phyloP scores from a whole-genome alignment of 2,888 invertebrate genomes.

The Dermolepida albohirtum region DNA sequence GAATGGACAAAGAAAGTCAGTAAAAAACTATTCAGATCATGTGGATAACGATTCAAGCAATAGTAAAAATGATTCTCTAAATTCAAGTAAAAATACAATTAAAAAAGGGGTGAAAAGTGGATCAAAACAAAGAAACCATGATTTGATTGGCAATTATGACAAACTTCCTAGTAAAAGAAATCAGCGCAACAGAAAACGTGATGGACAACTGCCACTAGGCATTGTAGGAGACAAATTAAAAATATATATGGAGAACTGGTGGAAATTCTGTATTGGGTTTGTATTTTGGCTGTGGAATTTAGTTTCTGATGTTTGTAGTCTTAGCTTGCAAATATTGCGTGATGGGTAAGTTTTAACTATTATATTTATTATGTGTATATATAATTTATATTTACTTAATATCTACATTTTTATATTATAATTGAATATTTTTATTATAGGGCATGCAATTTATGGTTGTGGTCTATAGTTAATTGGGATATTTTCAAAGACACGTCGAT shows the following conservation, averaged over 20 bases:
- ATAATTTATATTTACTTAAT: no score
- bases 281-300: constrained; percentile 83
- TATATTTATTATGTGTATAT: constrained; percentile 7
- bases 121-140: constrained; percentile 55
- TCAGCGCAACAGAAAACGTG: constrained; percentile 68
- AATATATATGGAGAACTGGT: constrained; percentile 69
- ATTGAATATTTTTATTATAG: constrained; percentile 50
- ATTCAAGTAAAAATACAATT: constrained; percentile 55
- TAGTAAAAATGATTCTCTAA: constrained; percentile 56
- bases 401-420: constrained; percentile 16
- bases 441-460: constrained; percentile 57
- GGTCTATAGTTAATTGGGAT: constrained; percentile 57
- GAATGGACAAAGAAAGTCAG: constrained; percentile 66
- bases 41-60: constrained; percentile 56
- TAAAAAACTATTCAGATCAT: constrained; percentile 59
- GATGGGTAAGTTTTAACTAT: constrained; percentile 57
- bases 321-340: constrained; percentile 79
- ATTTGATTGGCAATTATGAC: constrained; percentile 53
- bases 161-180: constrained; percentile 67
- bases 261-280: constrained; percentile 69
- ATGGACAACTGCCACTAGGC: constrained; percentile 62
- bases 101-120: constrained; percentile 58
- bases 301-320: constrained; percentile 82
- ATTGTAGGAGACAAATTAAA: constrained; percentile 64
- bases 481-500: constrained; percentile 55